Percentiles rank a stretch among this genome's conserved stretches.
phyloP scores from a whole-genome alignment of 2,113 vertebrate genomes.

The Podilymbus podiceps region DNA sequence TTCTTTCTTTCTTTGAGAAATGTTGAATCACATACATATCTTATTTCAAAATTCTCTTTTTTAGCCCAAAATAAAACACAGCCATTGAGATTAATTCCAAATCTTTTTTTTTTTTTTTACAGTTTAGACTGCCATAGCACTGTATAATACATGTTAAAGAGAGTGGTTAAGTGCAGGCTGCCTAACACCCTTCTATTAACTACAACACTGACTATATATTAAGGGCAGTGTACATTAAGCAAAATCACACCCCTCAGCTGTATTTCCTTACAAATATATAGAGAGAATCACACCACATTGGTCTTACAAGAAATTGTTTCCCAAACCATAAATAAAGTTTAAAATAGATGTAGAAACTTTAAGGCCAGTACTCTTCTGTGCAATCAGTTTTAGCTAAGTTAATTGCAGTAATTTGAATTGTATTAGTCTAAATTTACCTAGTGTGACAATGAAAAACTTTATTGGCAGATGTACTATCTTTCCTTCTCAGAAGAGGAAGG shows the following conservation, averaged over 20 bases:
- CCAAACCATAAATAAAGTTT: not conserved
- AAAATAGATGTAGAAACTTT: not conserved
- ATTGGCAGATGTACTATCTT: not conserved
- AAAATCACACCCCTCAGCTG: not conserved
- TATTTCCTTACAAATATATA: not conserved
- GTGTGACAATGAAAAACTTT: not conserved
- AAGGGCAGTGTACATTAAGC: not conserved
- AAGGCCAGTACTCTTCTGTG: not conserved
- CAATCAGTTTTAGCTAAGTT: not conserved
- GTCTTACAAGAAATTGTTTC: not conserved
- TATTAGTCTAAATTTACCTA: not conserved
- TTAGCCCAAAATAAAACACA: not conserved
- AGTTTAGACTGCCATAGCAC: not conserved
- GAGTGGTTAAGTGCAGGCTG: not conserved
- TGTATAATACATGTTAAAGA: not conserved
- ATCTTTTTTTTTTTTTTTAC: not conserved
- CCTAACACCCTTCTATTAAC: not conserved
- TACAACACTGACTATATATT: not conserved
- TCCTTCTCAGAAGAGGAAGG: not conserved
- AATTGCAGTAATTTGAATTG: not conserved
- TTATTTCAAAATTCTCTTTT: not conserved
- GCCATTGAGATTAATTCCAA: not conserved
- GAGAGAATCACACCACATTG: not conserved
- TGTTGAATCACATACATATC: accelerated
- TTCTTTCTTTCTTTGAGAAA: not conserved